Conservation (phyloP, 2,888 invertebrate species). For the Lordiphosa andalusiaca region DNA sequence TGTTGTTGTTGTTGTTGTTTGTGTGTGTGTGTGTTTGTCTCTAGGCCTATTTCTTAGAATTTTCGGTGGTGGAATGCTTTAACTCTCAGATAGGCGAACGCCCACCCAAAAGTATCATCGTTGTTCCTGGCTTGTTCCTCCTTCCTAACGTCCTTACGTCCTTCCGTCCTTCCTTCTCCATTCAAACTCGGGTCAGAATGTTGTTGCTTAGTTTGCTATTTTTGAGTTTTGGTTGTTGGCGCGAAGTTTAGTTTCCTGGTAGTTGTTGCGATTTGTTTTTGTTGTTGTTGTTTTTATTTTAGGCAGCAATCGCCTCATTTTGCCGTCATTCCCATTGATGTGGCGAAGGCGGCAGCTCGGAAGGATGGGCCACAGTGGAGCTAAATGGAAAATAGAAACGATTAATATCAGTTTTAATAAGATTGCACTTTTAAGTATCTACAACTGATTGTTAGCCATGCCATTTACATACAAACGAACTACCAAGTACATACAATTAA, state of each 20-base stretch:
- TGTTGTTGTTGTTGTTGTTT: constrained; percentile 20
- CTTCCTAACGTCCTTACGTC: background rate
- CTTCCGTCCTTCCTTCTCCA: too few relatives aligned
- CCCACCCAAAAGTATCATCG: constrained; percentile 36
- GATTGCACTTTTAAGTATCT: background rate
- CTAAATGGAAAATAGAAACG: constrained; percentile 80
- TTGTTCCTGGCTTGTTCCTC: constrained; percentile 28
- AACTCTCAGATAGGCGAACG: constrained; percentile 45
- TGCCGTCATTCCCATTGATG: constrained; percentile 97
- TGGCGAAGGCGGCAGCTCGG: constrained; percentile 98
- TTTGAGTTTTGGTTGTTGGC: constrained; percentile 18
- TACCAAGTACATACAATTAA: constrained; percentile 1
- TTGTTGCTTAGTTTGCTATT: constrained; percentile 1
- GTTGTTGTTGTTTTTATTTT: constrained; percentile 75
- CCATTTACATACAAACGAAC: constrained; percentile 23
- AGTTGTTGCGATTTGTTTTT: constrained; percentile 28
- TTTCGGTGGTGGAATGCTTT: constrained; percentile 68
- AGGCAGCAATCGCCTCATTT: constrained; percentile 81
- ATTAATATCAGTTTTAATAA: background rate
- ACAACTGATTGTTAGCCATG: constrained; percentile 13
- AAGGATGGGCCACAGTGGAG: constrained; percentile 98
- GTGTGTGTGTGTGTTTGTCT: constrained; percentile 32
- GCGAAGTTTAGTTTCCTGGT: constrained; percentile 3
- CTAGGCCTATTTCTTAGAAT: constrained; percentile 29
- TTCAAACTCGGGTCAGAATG: too few relatives aligned